Conservation (phyloP, 2,113 vertebrate species). For the Psammodynastes pulverulentus region DNA sequence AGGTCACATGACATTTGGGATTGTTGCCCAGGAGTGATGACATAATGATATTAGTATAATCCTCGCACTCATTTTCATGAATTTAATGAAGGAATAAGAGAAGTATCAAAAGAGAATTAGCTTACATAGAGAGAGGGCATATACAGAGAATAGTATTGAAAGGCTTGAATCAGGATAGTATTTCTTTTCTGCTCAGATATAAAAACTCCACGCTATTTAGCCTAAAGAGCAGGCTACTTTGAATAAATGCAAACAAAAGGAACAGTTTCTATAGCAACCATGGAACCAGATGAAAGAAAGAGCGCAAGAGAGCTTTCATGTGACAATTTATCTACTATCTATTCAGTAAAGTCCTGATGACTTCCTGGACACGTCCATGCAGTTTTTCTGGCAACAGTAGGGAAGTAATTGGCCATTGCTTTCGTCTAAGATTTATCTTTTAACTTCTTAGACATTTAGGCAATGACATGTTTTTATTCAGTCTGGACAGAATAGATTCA, state of each 20-base stretch:
- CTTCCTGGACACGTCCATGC: neutral
- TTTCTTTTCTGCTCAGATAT: neutral
- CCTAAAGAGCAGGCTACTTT: conserved; percentile 50
- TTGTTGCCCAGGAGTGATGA: neutral
- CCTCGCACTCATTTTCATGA: neutral
- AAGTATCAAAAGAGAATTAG: neutral
- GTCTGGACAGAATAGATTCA: neutral
- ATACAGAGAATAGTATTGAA: neutral
- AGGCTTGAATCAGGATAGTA: neutral
- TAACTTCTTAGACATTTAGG: neutral
- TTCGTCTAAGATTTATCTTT: neutral
- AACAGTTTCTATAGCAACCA: conserved; percentile 67
- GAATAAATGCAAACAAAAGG: conserved; percentile 65
- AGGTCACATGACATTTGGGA: neutral
- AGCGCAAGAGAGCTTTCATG: neutral
- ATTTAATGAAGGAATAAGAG: neutral
- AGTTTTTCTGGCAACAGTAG: neutral
- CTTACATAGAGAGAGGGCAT: neutral
- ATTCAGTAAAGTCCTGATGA: neutral
- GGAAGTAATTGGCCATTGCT: neutral
- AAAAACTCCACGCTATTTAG: neutral
- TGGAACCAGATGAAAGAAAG: conserved; percentile 40
- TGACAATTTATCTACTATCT: neutral
- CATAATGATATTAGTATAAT: neutral
- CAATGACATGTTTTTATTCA: neutral